Conservation (phyloP, 37 sponge, comb jelly and placozoan genomes). For the Hormiphora californensis region DNA sequence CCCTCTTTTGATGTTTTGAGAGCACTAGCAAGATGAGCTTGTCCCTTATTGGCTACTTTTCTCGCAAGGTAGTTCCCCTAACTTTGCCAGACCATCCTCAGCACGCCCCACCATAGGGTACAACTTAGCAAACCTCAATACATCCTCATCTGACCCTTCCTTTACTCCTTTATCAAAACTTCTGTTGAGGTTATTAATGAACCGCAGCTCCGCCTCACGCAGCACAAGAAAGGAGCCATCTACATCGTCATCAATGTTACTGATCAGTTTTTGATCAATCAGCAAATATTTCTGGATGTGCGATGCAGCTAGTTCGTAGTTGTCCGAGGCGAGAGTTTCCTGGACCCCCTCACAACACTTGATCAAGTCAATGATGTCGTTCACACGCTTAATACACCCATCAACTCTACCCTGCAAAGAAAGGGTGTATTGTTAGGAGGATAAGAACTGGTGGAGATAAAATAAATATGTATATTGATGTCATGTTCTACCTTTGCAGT, state of each 20-base stretch:
- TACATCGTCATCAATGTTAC: conserved; percentile 51
- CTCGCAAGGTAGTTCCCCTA: conserved; percentile 8
- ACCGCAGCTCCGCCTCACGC: conserved; percentile 25
- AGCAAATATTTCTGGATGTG: not conserved
- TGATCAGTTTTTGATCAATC: conserved; percentile 39
- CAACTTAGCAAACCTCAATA: not conserved
- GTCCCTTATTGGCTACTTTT: not conserved
- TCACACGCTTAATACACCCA: conserved; percentile 14
- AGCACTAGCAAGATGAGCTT: not conserved
- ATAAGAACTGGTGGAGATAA: not conserved
- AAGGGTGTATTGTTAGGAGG: not conserved
- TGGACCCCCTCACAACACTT: conserved; percentile 35
- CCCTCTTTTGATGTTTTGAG: conserved; percentile 43
- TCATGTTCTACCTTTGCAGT: conserved; percentile 12
- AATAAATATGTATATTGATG: not conserved
- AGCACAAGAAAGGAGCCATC: conserved; percentile 40
- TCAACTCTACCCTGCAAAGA: conserved; percentile 42
- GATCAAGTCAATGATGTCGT: conserved; percentile 3
- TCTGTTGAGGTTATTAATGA: not conserved
- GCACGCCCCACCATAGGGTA: conserved; percentile 28
- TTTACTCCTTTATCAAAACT: conserved; percentile 18
- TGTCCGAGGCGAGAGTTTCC: conserved; percentile 24
- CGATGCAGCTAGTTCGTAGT: not conserved
- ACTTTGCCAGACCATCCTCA: conserved; percentile 42
- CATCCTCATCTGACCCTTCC: conserved; percentile 1